Conservation (phyloP, 2,113 vertebrate species). For the Oxyruncus cristatus region DNA sequence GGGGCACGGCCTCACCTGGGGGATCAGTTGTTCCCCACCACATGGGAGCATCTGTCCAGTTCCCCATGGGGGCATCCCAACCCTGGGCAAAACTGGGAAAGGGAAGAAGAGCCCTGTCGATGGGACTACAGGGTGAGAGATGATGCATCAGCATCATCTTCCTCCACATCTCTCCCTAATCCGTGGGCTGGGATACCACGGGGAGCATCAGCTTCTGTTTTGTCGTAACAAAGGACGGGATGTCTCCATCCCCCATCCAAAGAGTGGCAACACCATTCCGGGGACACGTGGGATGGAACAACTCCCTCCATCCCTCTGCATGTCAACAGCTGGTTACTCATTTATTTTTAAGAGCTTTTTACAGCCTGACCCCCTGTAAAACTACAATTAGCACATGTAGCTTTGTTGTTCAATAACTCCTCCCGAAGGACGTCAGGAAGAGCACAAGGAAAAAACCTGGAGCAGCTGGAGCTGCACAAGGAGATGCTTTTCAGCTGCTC, state of each 20-base stretch:
- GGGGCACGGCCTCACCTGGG: too few species aligned
- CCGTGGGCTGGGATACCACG: too few species aligned
- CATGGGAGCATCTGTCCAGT: fast-evolving
- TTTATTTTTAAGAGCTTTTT: background rate
- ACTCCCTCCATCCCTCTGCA: background rate
- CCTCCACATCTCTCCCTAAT: background rate
- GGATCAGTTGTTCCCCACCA: background rate
- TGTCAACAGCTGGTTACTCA: background rate
- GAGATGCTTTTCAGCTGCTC: background rate
- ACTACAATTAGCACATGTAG: background rate
- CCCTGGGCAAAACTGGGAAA: background rate
- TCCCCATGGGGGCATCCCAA: background rate
- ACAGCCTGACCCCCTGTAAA: background rate
- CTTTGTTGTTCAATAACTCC: background rate
- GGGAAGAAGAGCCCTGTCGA: background rate
- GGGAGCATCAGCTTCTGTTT: background rate
- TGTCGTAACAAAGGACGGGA: background rate
- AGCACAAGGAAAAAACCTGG: background rate
- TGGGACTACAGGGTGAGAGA: background rate
- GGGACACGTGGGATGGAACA: background rate
- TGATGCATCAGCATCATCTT: background rate
- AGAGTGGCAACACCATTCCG: background rate
- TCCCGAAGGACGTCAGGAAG: background rate
- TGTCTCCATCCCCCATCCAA: background rate
- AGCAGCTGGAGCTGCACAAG: background rate